phyloP scores from a whole-genome alignment of 2,888 invertebrate genomes.

The Drosophila hawaiiensis region DNA sequence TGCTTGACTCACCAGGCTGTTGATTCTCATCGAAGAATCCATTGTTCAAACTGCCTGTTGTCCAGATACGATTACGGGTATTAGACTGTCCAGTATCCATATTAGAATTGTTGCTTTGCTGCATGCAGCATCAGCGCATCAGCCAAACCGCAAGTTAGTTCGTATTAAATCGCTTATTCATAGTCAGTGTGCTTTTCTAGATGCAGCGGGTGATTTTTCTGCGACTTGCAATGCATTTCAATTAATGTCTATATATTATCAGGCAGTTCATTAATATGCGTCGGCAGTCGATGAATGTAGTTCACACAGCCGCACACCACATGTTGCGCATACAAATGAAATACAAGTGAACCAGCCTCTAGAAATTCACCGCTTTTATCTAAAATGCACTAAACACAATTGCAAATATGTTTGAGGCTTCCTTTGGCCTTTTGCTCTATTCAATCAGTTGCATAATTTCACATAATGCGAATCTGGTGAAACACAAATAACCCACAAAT shows the following conservation, averaged over 20 bases:
- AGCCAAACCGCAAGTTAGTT: conserved; percentile 21
- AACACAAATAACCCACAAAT: conserved; percentile 6
- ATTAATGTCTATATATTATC: conserved; percentile 9
- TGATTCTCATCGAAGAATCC: conserved; percentile 70
- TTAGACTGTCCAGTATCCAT: conserved; percentile 60
- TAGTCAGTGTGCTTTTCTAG: conserved; percentile 31
- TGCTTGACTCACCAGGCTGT: conserved; percentile 72
- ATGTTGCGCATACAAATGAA: conserved; percentile 67
- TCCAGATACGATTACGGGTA: conserved; percentile 73
- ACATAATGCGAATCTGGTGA: conserved; percentile 27
- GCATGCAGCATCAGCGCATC: conserved; percentile 2
- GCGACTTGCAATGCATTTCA: conserved; percentile 22
- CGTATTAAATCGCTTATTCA: conserved; percentile 30
- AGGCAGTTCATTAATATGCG: conserved; percentile 45
- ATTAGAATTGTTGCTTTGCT: conserved; percentile 12
- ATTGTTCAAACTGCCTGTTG: conserved; percentile 70
- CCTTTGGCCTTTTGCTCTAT: not conserved
- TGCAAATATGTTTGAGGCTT: not conserved
- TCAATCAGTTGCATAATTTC: conserved; percentile 63
- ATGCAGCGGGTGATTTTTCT: conserved; percentile 51
- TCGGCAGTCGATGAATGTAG: conserved; percentile 36
- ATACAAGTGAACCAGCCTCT: conserved; percentile 1
- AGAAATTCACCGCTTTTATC: not conserved
- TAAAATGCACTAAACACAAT: not conserved
- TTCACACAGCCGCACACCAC: conserved; percentile 55